These are phyloP conservation scores for Macroramphosus scolopax DNA, from an alignment of 2,797 vertebrate species.

Conservation along the genomic window DNA sequence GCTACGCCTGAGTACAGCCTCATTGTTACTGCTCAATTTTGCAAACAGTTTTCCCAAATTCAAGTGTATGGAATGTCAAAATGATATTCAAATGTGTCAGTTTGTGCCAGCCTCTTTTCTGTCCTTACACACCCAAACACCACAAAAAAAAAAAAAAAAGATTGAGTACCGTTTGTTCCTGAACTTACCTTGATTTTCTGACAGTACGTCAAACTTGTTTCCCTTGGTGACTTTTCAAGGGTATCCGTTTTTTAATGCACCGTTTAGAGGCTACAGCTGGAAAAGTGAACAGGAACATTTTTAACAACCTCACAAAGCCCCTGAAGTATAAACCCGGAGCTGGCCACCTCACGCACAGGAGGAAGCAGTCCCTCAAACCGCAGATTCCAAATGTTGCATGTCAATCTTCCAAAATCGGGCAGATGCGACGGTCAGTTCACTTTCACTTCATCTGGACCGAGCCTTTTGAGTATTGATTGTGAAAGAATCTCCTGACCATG, in stretches of 20 bases:
- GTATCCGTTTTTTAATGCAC: conserved; percentile 69
- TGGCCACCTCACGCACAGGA: conserved; percentile 63
- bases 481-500: conserved; percentile 35
- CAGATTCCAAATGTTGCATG: conserved; percentile 52
- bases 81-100: no score
- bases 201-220: conserved; percentile 41
- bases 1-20: no score
- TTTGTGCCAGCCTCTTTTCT: no score
- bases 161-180: no score
- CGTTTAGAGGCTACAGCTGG: conserved; percentile 74
- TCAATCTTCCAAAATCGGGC: conserved; percentile 39
- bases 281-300: conserved; percentile 75
- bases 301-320: conserved; percentile 75
- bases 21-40: no score
- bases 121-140: no score
- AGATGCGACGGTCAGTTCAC: conserved; percentile 36
- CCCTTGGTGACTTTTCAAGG: conserved; percentile 58
- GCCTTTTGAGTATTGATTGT: conserved; percentile 36
- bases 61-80: no score
- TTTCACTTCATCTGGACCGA: conserved; percentile 15
- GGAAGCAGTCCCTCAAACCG: conserved; percentile 50
- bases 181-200: conserved; percentile 66
- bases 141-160: conserved; percentile 43
- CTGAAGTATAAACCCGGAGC: conserved; percentile 60
- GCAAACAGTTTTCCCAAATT: no score